Evolutionary conservation across 23 tunicate genomes (phyloP).

Genomic region (Oikopleura vanhoeffeni): DNA sequence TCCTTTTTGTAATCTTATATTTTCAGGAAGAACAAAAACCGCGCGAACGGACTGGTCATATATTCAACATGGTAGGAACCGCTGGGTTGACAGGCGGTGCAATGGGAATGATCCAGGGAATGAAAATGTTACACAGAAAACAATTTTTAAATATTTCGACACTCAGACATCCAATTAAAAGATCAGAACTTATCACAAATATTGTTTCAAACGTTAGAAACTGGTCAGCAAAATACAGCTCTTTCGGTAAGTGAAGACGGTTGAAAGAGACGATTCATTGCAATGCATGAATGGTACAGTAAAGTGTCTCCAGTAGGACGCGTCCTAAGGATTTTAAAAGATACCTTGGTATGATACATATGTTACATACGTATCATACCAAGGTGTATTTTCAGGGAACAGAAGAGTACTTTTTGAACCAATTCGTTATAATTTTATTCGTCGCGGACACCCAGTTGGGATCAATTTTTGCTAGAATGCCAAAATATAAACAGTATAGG

Average conservation of each 20-base stretch:
- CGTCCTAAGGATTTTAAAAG: too few species aligned
- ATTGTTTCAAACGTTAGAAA: background rate
- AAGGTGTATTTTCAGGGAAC: too few species aligned
- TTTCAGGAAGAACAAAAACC: background rate
- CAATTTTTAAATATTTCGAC: background rate
- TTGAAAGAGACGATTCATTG: too few species aligned
- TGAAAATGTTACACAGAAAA: background rate
- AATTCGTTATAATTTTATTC: too few species aligned
- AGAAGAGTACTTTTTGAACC: too few species aligned
- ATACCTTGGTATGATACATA: too few species aligned
- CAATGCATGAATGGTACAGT: too few species aligned
- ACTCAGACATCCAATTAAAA: background rate
- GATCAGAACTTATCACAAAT: background rate
- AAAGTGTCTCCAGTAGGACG: too few species aligned
- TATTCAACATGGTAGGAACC: background rate
- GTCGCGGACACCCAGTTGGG: too few species aligned
- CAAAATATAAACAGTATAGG: too few species aligned
- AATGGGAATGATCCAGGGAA: background rate
- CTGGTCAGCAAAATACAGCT: background rate
- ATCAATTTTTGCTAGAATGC: too few species aligned
- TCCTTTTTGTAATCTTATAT: background rate
- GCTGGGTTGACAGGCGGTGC: background rate
- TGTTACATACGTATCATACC: too few species aligned
- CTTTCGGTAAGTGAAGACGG: background rate
- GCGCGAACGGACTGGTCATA: background rate